Evolutionary conservation across 2,113 vertebrate genomes (phyloP).

Genomic region (Rhinogobius similis): DNA sequence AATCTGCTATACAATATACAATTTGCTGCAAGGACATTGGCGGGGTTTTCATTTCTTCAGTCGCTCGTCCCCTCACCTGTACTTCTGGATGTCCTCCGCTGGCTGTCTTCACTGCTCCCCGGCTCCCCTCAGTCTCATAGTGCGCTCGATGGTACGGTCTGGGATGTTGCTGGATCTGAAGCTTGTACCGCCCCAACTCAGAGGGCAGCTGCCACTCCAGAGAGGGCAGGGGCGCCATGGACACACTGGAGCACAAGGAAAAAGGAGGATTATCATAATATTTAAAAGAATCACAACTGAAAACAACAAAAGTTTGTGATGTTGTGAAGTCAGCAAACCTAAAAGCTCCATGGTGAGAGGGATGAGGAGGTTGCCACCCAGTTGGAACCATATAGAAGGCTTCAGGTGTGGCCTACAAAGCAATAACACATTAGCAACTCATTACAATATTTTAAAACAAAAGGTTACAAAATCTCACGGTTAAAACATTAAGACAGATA

Average conservation of each 20-base stretch:
- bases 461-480: background rate
- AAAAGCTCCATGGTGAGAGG: conserved; percentile 79
- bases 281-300: background rate
- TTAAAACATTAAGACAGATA: background rate
- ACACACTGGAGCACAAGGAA: conserved; percentile 63
- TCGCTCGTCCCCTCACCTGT: conserved; percentile 84
- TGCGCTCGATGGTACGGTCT: conserved; percentile 94
- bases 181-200: conserved; percentile 83
- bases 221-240: conserved; percentile 81
- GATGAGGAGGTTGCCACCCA: conserved; percentile 80
- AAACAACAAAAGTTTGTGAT: background rate
- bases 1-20: too few species aligned
- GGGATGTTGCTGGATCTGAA: conserved; percentile 89
- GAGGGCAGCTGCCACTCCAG: conserved; percentile 88
- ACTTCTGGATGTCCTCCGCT: conserved; percentile 91
- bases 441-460: background rate
- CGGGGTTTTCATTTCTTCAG: too few species aligned
- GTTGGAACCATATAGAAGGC: conserved; percentile 82
- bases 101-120: conserved; percentile 90
- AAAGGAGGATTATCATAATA: background rate
- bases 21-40: too few species aligned
- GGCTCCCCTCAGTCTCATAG: conserved; percentile 96
- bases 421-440: background rate
- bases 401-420: conserved; percentile 61
- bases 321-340: conserved; percentile 50